Evolutionary conservation across 2,113 vertebrate species (phyloP).

Genomic region (Martes martes): DNA sequence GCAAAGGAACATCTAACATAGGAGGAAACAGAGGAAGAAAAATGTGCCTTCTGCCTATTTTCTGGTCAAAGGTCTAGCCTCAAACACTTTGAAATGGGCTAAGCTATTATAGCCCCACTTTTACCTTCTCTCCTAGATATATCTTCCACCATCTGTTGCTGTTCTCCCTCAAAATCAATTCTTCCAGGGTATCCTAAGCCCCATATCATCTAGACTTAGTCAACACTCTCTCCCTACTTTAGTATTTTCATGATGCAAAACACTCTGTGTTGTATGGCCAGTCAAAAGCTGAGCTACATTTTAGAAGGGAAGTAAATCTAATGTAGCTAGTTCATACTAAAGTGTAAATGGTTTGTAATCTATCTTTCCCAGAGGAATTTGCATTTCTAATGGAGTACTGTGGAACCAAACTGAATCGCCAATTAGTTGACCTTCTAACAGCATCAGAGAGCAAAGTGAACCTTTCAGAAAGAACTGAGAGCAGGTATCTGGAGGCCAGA

Average conservation of each 20-base stretch:
- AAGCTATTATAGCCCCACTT: not conserved
- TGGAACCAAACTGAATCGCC: not conserved
- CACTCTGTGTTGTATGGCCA: not conserved
- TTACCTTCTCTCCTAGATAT: not conserved
- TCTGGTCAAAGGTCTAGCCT: not conserved
- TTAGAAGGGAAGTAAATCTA: conserved; percentile 32
- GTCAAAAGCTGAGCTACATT: not conserved
- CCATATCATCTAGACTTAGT: not conserved
- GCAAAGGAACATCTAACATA: not conserved
- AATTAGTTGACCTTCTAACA: not conserved
- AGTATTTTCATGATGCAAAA: conserved; percentile 4
- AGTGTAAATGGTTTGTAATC: not conserved
- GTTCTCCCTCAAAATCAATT: not conserved
- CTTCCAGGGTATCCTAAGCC: not conserved
- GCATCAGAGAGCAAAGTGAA: not conserved
- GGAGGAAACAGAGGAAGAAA: not conserved
- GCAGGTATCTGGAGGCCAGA: not conserved
- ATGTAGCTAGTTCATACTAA: conserved; percentile 14
- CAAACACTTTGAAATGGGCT: not conserved
- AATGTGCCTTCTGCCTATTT: not conserved
- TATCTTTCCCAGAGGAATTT: conserved; percentile 10
- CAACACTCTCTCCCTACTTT: not conserved
- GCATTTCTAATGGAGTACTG: not conserved
- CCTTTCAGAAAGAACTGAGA: not conserved
- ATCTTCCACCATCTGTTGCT: not conserved